These are phyloP conservation scores for Crocidura indochinensis DNA, from an alignment of 2,797 vertebrate species.

Conservation along the genomic window DNA sequence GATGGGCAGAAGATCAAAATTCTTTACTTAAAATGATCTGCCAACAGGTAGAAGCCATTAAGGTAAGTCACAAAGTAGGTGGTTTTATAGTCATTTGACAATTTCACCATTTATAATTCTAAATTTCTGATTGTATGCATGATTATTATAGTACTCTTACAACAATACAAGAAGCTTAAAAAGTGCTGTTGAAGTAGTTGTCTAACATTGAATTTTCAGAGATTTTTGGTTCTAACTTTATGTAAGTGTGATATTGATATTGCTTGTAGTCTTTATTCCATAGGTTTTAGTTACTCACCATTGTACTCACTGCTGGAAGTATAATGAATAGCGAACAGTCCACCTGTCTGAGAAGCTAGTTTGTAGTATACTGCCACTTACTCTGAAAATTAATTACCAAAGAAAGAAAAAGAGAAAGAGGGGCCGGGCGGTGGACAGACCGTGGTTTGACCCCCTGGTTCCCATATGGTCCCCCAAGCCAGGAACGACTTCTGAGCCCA, in stretches of 20 bases:
- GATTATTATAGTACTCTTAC: not conserved
- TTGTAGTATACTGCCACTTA: not conserved
- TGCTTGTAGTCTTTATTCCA: not conserved
- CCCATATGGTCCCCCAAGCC: no score
- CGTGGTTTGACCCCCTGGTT: no score
- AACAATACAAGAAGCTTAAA: slow-evolving; percentile 15
- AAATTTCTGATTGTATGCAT: slow-evolving; percentile 4
- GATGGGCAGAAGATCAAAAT: slow-evolving; percentile 98
- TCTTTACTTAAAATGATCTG: slow-evolving; percentile 96
- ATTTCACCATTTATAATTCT: slow-evolving; percentile 28
- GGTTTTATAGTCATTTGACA: slow-evolving; percentile 5
- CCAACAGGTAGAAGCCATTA: slow-evolving; percentile 97
- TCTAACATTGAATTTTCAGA: slow-evolving; percentile 28
- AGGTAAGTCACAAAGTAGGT: slow-evolving; percentile 90
- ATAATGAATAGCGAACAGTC: not conserved
- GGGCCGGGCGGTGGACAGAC: no score
- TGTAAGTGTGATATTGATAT: not conserved
- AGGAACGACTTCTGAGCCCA: no score
- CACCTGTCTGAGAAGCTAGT: not conserved
- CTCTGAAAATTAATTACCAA: no score
- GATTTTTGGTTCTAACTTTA: not conserved
- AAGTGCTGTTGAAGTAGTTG: not conserved
- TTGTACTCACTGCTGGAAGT: not conserved
- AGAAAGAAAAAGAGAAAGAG: no score
- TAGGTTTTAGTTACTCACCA: not conserved